Percentiles rank a stretch among this genome's conserved stretches.
Conservation (phyloP, 2,113 vertebrate species). For the Centropus unirufus region DNA sequence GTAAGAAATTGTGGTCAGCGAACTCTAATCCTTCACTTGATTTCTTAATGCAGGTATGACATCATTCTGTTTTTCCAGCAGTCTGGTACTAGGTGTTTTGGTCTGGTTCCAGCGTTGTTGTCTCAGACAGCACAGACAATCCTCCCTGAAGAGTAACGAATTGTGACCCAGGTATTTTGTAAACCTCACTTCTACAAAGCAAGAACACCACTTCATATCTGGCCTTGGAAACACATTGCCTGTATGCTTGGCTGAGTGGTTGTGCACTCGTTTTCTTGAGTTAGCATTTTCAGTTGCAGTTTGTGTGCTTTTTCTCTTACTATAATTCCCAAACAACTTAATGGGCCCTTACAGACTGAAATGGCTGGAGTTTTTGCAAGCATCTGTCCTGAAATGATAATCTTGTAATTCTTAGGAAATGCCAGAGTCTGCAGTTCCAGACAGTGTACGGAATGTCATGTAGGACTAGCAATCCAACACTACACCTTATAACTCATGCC, state of each 20-base stretch:
- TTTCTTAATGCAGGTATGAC: not conserved
- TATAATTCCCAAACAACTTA: not conserved
- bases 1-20: not conserved
- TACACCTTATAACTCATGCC: not conserved
- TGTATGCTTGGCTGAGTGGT: not conserved
- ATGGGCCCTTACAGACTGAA: not conserved
- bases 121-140: not conserved
- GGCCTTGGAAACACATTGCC: not conserved
- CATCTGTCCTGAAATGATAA: not conserved
- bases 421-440: not conserved
- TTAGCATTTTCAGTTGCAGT: not conserved
- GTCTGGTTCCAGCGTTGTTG: not conserved
- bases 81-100: not conserved
- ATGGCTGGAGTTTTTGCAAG: not conserved
- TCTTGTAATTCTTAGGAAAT: not conserved
- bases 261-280: not conserved
- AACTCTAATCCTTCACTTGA: not conserved
- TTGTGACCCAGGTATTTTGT: not conserved
- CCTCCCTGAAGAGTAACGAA: not conserved
- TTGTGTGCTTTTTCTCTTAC: not conserved
- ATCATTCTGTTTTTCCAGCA: not conserved
- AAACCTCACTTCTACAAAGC: not conserved
- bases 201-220: not conserved
- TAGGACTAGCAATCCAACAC: not conserved
- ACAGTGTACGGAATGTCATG: not conserved